These are phyloP conservation scores for Trachythela sp. DNA, from an alignment of 64 coral and sea anemone genomes.

Conservation along the genomic window DNA sequence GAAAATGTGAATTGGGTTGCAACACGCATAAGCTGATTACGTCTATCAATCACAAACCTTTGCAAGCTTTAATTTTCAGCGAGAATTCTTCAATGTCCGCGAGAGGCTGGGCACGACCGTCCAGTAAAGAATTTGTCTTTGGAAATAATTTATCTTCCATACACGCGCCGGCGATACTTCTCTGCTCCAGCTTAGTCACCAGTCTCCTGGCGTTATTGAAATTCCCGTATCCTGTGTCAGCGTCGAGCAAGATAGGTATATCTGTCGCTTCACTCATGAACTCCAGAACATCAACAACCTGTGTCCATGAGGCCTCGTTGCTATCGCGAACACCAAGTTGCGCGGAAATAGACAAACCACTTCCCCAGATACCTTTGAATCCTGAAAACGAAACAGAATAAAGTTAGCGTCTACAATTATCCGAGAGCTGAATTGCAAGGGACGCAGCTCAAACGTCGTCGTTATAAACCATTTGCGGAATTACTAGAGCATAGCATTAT, in stretches of 20 bases:
- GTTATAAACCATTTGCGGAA: too few species aligned
- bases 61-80: conserved; percentile 94
- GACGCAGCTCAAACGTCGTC: too few species aligned
- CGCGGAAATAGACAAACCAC: conserved; percentile 94
- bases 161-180: conserved; percentile 81
- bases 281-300: conserved; percentile 90
- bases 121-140: conserved; percentile 93
- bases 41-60: conserved; percentile 54
- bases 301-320: conserved; percentile 98
- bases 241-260: conserved; percentile 88
- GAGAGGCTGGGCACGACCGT: conserved; percentile 86
- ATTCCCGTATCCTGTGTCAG: conserved; percentile 97
- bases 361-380: conserved; percentile 99
- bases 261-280: conserved; percentile 99
- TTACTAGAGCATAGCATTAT: too few species aligned
- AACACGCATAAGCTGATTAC: too few species aligned
- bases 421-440: too few species aligned
- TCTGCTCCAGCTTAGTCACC: conserved; percentile 83
- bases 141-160: conserved; percentile 98
- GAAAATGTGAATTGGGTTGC: too few species aligned
- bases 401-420: too few species aligned
- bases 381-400: conserved; percentile 35
- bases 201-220: conserved; percentile 95
- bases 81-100: conserved; percentile 95
- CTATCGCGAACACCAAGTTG: conserved; percentile 94